Evolutionary conservation across 2,797 vertebrate genomes (phyloP), one percentile per base, ranked within the genome.

Genomic region (Gallinago nigripennis): DNA sequence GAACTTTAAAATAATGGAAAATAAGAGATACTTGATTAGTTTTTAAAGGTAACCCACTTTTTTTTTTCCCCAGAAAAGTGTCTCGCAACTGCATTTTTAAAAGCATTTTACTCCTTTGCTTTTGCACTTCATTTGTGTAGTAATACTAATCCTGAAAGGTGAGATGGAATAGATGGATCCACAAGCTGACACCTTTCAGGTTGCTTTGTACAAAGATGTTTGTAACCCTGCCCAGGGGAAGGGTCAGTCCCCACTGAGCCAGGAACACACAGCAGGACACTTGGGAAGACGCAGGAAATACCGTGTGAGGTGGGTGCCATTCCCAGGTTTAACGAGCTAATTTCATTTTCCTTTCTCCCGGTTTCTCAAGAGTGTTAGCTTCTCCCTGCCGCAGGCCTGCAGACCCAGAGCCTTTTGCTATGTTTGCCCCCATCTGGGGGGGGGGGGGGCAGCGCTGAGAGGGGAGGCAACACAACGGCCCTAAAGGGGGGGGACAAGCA

Each of bases 241-340:
- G 46, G 51, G 19, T 53, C 43, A 24, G 37, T 27, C 57, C 71
- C 33, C 53, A 53, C 27, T 63, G 30, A 72, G 24, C 50, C 12
- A 57, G 17, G 63, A 84, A 58, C 2, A 20, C 16, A 37, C 31
- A 71, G 21, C 0, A 60, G 21, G 86, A 37, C 27, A 25, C 30
- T 48, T 41, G 28, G 0, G 12, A 58, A 69, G 82, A 48, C 27
- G 45, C 21, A 56, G 37, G 57, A 82, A 46, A 23, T 6, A 35
- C 45, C 10, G 11, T 0, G 2, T 2, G 57, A 50, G 3, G 19
- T 19, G 12, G n/a, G 27, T 7, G 9, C 24, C 8, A 41, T n/a
- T 76, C 43, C 14, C 46, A 51, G 51, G 8, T 48, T 56, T 63
- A 57, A 73, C 0, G 1, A 53, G 31, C 14, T 69, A 8, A 24